Conservation (phyloP, 1,140 invertebrate species). For the Drosophila pseudoobscura region DNA sequence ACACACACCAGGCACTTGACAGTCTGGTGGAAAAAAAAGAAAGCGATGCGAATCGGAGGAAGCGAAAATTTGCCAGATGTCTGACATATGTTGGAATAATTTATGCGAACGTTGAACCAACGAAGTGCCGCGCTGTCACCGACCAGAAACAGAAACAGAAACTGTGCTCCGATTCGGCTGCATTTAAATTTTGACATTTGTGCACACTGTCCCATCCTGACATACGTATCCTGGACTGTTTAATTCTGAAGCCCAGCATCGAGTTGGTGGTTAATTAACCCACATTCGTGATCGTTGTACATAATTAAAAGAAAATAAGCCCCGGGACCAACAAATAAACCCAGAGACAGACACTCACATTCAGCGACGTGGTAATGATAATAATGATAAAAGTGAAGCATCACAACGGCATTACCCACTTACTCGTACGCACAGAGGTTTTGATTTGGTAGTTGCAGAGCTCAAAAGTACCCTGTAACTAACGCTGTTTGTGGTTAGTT, state of each 20-base stretch:
- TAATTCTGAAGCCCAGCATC: slow-evolving; percentile 41
- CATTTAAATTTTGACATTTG: slow-evolving; percentile 58
- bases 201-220: slow-evolving; percentile 34
- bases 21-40: slow-evolving; percentile 24
- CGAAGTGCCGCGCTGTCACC: slow-evolving; percentile 29
- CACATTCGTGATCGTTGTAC: slow-evolving; percentile 63
- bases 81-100: slow-evolving; percentile 75
- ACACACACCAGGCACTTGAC: slow-evolving; percentile 52
- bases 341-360: neutral
- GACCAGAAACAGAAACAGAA: slow-evolving; percentile 27
- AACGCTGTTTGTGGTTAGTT: no score
- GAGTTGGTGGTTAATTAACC: slow-evolving; percentile 60
- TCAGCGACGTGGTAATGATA: slow-evolving; percentile 4
- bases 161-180: slow-evolving; percentile 37
- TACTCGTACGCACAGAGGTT: neutral
- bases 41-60: slow-evolving; percentile 16
- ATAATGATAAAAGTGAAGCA: slow-evolving; percentile 29
- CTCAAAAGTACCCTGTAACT: slow-evolving; percentile 18
- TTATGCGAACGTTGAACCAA: slow-evolving; percentile 73
- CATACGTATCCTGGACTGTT: slow-evolving; percentile 32
- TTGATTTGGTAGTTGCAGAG: neutral
- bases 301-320: slow-evolving; percentile 65
- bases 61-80: slow-evolving; percentile 39
- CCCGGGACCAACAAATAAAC: slow-evolving; percentile 1
- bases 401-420: slow-evolving; percentile 13